Evolutionary conservation across 2,888 invertebrate genomes (phyloP).

Genomic region (Parochlus steinenii): DNA sequence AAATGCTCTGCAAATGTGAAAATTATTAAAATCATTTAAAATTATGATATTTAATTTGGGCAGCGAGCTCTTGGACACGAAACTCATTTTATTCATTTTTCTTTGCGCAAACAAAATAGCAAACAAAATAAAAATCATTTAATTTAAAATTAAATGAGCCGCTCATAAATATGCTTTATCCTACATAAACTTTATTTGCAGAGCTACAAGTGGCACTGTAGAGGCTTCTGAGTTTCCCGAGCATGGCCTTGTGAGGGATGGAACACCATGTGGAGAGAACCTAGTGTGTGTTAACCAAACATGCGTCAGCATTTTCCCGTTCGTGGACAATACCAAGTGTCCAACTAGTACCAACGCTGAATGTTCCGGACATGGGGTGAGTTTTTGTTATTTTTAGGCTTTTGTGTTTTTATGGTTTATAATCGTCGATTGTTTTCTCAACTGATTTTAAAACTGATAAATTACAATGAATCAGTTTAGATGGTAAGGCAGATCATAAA

Average conservation of each 20-base stretch:
- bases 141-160: neutral
- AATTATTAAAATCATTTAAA: no score
- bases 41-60: no score
- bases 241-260: slow-evolving; percentile 83
- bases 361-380: slow-evolving; percentile 92
- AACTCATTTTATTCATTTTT: no score
- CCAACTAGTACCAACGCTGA: slow-evolving; percentile 76
- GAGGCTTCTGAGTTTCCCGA: slow-evolving; percentile 44
- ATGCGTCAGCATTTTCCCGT: slow-evolving; percentile 71
- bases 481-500: no score
- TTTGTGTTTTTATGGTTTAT: neutral
- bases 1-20: no score
- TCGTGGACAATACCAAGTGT: slow-evolving; percentile 74
- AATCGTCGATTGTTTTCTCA: slow-evolving; percentile 1
- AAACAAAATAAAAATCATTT: no score
- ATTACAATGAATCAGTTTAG: no score
- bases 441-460: no score
- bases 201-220: slow-evolving; percentile 56
- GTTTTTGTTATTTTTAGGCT: no score
- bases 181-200: slow-evolving; percentile 30
- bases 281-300: slow-evolving; percentile 89
- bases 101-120: no score
- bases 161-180: neutral
- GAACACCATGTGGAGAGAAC: slow-evolving; percentile 85
- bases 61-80: no score